A percentile compares a stretch with the other conserved stretches of the same genome.
These are phyloP conservation scores for Enteromius anoplus DNA, from an alignment of 2,797 vertebrate species.

Conservation along the genomic window DNA sequence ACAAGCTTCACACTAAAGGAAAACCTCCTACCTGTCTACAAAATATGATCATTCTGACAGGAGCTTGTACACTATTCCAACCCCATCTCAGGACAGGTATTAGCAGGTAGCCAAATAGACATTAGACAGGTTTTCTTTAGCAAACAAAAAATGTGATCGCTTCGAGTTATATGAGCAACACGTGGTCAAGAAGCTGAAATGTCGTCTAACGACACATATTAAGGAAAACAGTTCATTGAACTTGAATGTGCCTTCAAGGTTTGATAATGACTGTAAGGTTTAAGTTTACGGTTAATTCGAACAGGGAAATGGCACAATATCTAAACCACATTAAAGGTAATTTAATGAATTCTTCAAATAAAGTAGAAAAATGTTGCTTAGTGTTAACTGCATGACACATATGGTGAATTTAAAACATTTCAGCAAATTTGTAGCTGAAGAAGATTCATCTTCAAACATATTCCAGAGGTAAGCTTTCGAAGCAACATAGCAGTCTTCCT, in stretches of 20 bases:
- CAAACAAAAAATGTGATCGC: constrained; percentile 36
- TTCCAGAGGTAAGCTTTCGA: neutral
- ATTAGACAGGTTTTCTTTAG: constrained; percentile 47
- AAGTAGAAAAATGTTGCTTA: neutral
- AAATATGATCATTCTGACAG: constrained; percentile 70
- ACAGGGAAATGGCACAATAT: neutral
- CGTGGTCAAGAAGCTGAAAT: neutral
- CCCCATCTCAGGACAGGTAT: constrained; percentile 57
- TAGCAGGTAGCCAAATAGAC: constrained; percentile 54
- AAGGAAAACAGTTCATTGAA: neutral
- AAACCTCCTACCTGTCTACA: constrained; percentile 70
- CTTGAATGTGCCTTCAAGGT: neutral
- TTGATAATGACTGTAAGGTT: neutral
- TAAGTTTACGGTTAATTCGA: neutral
- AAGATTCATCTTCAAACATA: neutral
- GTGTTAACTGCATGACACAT: neutral
- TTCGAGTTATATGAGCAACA: neutral
- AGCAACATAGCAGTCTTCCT: neutral
- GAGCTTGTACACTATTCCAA: constrained; percentile 49
- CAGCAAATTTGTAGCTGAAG: neutral
- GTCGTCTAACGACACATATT: neutral
- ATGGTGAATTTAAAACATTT: neutral
- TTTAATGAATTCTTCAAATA: neutral
- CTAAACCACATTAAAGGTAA: no score
- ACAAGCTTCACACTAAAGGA: constrained; percentile 72